These are phyloP conservation scores for Scalopus aquaticus DNA, from an alignment of 2,113 vertebrate genomes.

Conservation along the genomic window DNA sequence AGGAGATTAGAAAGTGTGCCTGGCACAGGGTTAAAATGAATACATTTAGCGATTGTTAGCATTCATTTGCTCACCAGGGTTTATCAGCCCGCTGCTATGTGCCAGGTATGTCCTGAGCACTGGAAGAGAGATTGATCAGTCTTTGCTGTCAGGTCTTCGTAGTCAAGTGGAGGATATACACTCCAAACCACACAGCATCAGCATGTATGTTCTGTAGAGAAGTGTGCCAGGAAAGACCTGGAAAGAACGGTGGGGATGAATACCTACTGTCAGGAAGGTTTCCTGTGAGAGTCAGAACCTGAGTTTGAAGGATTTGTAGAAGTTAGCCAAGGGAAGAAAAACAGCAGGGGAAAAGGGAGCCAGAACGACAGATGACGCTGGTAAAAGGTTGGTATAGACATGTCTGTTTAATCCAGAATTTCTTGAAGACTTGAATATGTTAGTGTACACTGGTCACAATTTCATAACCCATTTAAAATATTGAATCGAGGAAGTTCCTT, in stretches of 20 bases:
- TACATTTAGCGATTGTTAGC: not conserved
- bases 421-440: not conserved
- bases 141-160: not conserved
- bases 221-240: not conserved
- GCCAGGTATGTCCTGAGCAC: not conserved
- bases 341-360: not conserved
- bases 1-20: not conserved
- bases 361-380: not conserved
- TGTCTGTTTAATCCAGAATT: not conserved
- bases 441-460: not conserved
- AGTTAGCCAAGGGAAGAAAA: not conserved
- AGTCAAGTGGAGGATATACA: not conserved
- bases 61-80: not conserved
- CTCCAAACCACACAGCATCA: not conserved
- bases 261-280: not conserved
- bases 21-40: not conserved
- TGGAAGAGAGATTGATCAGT: not conserved
- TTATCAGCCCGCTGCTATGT: not conserved
- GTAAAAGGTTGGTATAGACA: not conserved
- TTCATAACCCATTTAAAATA: not conserved
- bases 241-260: not conserved
- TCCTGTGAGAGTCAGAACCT: not conserved
- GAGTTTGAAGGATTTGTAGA: slow-evolving; percentile 6
- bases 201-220: not conserved
- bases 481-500: not conserved